Evolutionary conservation across 2,113 vertebrate genomes (phyloP), one percentile per base, ranked within the genome.

Genomic region (Colaptes auratus): DNA sequence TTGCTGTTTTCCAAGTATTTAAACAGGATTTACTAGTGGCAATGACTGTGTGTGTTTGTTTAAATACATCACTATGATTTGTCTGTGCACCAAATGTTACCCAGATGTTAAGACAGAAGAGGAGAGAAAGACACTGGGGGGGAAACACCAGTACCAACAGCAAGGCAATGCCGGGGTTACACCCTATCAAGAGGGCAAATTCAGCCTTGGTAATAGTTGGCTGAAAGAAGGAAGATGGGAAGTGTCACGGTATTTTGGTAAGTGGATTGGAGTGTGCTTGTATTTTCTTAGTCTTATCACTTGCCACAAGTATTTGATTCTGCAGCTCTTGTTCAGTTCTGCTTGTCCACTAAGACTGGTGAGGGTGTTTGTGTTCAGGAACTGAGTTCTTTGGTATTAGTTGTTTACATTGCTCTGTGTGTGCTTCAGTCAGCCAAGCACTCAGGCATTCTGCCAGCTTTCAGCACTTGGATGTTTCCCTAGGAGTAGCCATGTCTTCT

Each of bases 41-140:
- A 89, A 71, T 86, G 83, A 36, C 25, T 74, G 48, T 90, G 42
- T 93, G 12, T 78, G 42, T 96, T 95, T 94, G 67, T 95, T 89
- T 80, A 58, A 33, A 39, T 88, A 71, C 72, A 80, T 87, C 31
- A 53, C 72, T 78, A 6, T 88, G 53, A 27, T 86, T 91, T 93
- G 42, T 63, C 87, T 84, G 66, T 90, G 89, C 82, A 88, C 59
- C 56, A 86, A 56, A 50, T 42, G 60, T 77, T 89, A 93, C 67
- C 59, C 52, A 92, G 89, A 59, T n/a, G 7, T 90, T 90, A 76
- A 82, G 71, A 58, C n/a, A 93, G 82, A 91, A 88, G 77, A 92
- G 74, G 64, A 88, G 80, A 83, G 48, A 81, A 39, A 82, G 74
- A 72, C 75, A 60, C 4, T 80, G 70, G 31, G 84, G 67, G 39